These are phyloP conservation scores for Nezara viridula DNA, from an alignment of 2,888 invertebrate genomes.

Conservation along the genomic window DNA sequence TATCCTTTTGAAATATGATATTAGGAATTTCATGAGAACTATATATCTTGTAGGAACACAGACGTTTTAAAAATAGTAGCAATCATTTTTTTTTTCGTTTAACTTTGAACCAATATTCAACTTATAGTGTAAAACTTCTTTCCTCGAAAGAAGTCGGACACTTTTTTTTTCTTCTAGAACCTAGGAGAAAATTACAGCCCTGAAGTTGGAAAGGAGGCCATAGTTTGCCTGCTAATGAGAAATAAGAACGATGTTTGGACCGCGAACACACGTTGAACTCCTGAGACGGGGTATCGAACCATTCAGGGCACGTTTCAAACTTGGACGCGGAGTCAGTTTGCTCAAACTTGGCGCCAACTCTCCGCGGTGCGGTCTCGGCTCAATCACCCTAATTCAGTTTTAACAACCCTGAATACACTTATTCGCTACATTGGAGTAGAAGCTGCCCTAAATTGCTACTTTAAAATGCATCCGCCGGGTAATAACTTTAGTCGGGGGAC, in stretches of 20 bases:
- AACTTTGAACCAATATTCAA: neutral
- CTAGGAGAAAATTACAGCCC: conserved; percentile 9
- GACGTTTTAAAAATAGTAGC: too few species aligned
- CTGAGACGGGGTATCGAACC: conserved; percentile 23
- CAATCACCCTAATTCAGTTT: conserved; percentile 51
- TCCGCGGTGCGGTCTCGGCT: neutral
- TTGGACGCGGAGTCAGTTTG: neutral
- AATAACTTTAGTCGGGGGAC: conserved; percentile 40
- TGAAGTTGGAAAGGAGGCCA: neutral
- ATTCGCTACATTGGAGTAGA: conserved; percentile 45
- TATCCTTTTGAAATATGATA: too few species aligned
- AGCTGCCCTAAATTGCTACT: conserved; percentile 44
- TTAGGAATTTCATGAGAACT: too few species aligned
- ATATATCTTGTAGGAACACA: too few species aligned
- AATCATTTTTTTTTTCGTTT: neutral
- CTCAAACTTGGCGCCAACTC: conserved; percentile 47
- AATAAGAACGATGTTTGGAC: conserved; percentile 30
- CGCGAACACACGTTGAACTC: neutral
- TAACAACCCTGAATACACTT: conserved; percentile 47
- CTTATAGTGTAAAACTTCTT: conserved; percentile 11
- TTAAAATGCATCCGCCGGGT: conserved; percentile 46
- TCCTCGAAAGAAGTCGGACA: neutral
- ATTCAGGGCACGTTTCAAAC: conserved; percentile 46
- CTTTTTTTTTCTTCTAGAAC: neutral
- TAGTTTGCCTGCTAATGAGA: conserved; percentile 37